Base-by-base conservation (phyloP, 2,113 vertebrate species). In the Mustelus asterias region DNA sequence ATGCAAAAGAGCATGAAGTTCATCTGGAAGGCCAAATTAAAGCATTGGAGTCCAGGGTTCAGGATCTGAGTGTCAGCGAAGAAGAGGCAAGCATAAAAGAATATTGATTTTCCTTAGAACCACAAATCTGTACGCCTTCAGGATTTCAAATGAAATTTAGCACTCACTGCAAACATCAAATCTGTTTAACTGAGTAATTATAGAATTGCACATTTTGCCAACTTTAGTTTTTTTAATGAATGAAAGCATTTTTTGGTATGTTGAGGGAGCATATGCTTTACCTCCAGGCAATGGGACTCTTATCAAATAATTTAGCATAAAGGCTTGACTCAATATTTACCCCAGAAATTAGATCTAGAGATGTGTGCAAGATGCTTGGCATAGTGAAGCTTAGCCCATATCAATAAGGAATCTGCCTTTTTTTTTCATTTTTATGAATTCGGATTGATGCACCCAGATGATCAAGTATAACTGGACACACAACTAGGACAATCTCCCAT, bases 1-100 rank as follows among this genome's bases (percentile, higher is more conserved):
- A 98, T 95, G 97, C 97, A 95, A 99, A 98, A 96, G 98, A 98
- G 89, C 97, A 97, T 88, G 99, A 99, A 96, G 63, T 98, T 88
- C 98, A 98, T 85, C 98, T 99, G 96, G 98, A 99, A 97, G 98
- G 97, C 95, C 98, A 98, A 97, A 96, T 99, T 96, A 98, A 98
- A 96, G 97, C 97, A 2, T 96, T 99, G 96, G 98, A 99, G 97
- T 96, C 97, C 86, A 98, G 99, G 96, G 97, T 99, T 60, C 97
- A 98, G 94, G 97, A 97, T 18, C 97, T 99, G n/a, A 98, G 96
- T 96, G 97, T 97, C 95, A 97, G 97, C 37, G 98, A 99, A 96
- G 98, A 99, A 20, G 98, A 99, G 98, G 99, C 98, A 65, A 63
- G 95, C 67, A 96, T 80, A 95, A 67, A 95, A 44, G 67, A 95